Evolutionary conservation across 2,888 invertebrate species (phyloP).

Genomic region (Napeogenes sylphis): DNA sequence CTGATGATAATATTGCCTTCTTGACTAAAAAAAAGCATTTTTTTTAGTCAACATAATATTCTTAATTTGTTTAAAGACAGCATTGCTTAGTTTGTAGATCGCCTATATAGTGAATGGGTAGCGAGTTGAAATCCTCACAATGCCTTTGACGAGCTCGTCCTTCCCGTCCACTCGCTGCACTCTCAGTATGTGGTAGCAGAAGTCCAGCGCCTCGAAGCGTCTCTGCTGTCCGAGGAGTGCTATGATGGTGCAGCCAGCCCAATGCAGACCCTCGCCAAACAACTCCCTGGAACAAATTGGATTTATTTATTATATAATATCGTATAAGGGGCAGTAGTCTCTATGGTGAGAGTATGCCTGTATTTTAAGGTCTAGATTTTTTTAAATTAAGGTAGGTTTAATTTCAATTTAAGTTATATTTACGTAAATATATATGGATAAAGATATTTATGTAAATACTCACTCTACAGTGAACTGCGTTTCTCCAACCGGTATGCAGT

Average conservation of each 20-base stretch:
- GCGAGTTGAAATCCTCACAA: slow-evolving; percentile 82
- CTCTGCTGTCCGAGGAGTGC: slow-evolving; percentile 96
- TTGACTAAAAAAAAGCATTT: no score
- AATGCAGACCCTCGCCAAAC: slow-evolving; percentile 98
- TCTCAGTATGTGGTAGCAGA: slow-evolving; percentile 97
- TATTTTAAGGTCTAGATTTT: no score
- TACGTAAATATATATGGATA: neutral
- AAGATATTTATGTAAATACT: slow-evolving; percentile 53
- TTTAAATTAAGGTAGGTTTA: no score
- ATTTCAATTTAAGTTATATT: neutral
- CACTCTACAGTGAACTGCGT: slow-evolving; percentile 98
- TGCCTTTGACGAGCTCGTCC: slow-evolving; percentile 95
- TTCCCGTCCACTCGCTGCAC: slow-evolving; percentile 98
- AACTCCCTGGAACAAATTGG: slow-evolving; percentile 82
- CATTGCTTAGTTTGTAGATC: no score
- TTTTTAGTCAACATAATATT: no score
- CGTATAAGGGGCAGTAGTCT: neutral
- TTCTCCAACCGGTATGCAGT: slow-evolving; percentile 97
- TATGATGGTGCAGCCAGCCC: slow-evolving; percentile 99
- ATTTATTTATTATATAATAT: neutral
- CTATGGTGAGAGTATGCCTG: no score
- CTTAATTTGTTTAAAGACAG: no score
- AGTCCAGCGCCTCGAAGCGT: slow-evolving; percentile 97
- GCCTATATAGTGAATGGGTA: neutral
- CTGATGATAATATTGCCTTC: no score